Conservation (phyloP, 2,113 vertebrate species). For the Corapipo altera region DNA sequence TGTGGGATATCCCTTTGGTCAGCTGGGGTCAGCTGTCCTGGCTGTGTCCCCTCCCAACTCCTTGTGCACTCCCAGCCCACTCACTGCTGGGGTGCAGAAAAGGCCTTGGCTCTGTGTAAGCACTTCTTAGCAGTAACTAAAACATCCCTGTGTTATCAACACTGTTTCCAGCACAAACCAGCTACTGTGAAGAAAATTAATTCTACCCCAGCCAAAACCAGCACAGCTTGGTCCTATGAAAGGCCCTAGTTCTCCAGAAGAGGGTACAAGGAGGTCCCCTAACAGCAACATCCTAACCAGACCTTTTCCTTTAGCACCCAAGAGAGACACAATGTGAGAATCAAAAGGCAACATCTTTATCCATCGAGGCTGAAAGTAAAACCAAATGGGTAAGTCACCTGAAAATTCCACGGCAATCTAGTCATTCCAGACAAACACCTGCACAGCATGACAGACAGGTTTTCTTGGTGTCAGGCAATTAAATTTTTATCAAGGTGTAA, state of each 20-base stretch:
- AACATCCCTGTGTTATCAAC: background rate
- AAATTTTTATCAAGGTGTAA: background rate
- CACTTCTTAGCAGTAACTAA: background rate
- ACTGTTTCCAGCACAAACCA: background rate
- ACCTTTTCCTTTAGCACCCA: background rate
- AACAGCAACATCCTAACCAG: background rate
- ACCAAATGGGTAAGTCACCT: background rate
- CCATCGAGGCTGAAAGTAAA: background rate
- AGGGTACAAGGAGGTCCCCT: background rate
- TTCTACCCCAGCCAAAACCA: background rate
- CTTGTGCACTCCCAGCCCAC: background rate
- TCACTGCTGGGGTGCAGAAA: background rate
- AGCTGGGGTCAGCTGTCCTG: accelerated
- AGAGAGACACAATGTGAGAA: background rate
- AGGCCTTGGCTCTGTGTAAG: background rate
- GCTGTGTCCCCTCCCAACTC: background rate
- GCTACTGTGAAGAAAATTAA: background rate
- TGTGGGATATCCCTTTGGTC: background rate
- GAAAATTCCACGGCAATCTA: background rate
- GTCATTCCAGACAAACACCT: background rate
- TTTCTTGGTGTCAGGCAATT: background rate
- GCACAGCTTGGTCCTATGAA: background rate
- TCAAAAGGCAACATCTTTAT: background rate
- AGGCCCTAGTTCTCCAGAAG: background rate
- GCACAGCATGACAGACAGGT: background rate